Evolutionary conservation across 2,797 vertebrate genomes (phyloP).

Genomic region (Schizopygopsis malacanthus): DNA sequence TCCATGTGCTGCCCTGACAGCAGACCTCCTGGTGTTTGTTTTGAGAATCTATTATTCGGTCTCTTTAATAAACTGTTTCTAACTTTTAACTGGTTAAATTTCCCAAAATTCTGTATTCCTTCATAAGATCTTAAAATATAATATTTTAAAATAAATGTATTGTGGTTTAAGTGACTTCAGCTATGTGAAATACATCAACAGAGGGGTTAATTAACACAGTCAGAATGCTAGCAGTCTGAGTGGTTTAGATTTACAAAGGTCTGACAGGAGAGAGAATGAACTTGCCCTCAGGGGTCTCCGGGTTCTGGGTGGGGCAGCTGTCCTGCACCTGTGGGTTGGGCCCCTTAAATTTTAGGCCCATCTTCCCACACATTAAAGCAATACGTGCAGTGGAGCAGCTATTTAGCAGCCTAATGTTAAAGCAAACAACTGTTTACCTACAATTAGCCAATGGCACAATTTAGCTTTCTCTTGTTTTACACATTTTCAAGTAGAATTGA

Average conservation of each 20-base stretch:
- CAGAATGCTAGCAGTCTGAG: neutral
- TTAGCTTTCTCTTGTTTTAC: neutral
- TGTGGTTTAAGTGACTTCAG: neutral
- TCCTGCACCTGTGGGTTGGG: slow-evolving; percentile 60
- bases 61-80: neutral
- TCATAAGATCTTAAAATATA: neutral
- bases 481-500: neutral
- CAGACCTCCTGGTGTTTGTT: neutral
- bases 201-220: slow-evolving; percentile 35
- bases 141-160: neutral
- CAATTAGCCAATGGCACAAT: neutral
- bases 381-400: neutral
- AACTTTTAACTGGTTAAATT: neutral
- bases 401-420: slow-evolving; percentile 15
- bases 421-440: too few relatives aligned
- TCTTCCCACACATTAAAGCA: slow-evolving; percentile 11
- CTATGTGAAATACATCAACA: slow-evolving; percentile 26
- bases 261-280: neutral
- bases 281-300: slow-evolving; percentile 33
- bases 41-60: neutral
- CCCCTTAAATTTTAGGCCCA: slow-evolving; percentile 34
- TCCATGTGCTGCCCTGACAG: slow-evolving; percentile 5
- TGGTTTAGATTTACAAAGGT: slow-evolving; percentile 48
- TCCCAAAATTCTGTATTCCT: neutral
- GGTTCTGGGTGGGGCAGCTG: slow-evolving; percentile 60